These are phyloP conservation scores for Ephydatia muelleri DNA, from an alignment of 37 sponge, comb jelly and placozoan genomes.

Conservation along the genomic window DNA sequence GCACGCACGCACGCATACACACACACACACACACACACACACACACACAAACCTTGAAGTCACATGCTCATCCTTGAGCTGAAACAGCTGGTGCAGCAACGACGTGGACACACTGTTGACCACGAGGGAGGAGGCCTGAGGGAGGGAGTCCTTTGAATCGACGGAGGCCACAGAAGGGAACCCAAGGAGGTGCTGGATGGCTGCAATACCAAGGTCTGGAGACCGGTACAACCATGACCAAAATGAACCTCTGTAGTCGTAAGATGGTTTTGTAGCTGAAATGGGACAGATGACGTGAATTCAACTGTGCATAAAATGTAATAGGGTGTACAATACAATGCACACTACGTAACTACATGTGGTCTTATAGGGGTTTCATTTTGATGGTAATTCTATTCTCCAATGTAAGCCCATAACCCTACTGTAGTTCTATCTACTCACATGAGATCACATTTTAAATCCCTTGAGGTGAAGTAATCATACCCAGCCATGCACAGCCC, in stretches of 20 bases:
- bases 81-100: constrained; percentile 28
- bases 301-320: too few species aligned
- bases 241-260: constrained; percentile 16
- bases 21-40: background rate
- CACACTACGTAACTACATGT: too few species aligned
- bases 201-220: constrained; percentile 22
- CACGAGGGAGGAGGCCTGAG: background rate
- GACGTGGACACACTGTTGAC: background rate
- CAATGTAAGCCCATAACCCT: too few species aligned
- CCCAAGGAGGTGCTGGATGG: constrained; percentile 41
- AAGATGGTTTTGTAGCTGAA: constrained; percentile 6
- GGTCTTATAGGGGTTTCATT: too few species aligned
- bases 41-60: background rate
- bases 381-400: too few species aligned
- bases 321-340: too few species aligned
- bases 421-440: too few species aligned
- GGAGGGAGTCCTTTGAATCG: background rate
- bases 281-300: background rate
- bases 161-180: constrained; percentile 13
- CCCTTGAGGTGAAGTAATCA: too few species aligned
- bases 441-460: too few species aligned
- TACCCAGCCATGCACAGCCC: too few species aligned
- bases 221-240: constrained; percentile 22
- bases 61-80: background rate
- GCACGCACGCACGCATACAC: background rate